phyloP scores from a whole-genome alignment of 2,888 invertebrate genomes.

The Nineta flava region DNA sequence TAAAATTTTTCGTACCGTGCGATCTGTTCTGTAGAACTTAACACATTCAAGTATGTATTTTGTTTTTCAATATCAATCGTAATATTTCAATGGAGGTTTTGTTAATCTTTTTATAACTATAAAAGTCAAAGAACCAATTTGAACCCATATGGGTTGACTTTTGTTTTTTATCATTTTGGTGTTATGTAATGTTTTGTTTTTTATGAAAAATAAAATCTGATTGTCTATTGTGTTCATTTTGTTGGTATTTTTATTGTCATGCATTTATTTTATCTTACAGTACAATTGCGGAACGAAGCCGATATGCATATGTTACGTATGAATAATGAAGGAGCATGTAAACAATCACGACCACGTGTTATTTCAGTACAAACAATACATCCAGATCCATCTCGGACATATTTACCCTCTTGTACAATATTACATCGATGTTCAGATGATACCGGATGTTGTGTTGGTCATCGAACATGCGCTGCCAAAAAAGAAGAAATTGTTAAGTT shows the following conservation, averaged over 20 bases:
- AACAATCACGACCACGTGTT: slow-evolving; percentile 56
- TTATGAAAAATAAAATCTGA: too few species aligned
- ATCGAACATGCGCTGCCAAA: slow-evolving; percentile 62
- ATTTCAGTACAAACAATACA: slow-evolving; percentile 50
- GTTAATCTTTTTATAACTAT: too few species aligned
- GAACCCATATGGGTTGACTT: too few species aligned
- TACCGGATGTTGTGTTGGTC: slow-evolving; percentile 70
- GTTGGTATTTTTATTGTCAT: background rate
- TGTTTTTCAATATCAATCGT: too few species aligned
- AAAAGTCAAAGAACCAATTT: too few species aligned
- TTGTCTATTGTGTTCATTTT: too few species aligned
- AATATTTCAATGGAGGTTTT: too few species aligned
- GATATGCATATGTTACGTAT: slow-evolving; percentile 21
- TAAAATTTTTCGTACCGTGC: too few species aligned
- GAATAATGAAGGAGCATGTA: slow-evolving; percentile 39
- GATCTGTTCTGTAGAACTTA: too few species aligned
- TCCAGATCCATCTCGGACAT: slow-evolving; percentile 53
- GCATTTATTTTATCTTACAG: background rate
- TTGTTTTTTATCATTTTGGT: too few species aligned
- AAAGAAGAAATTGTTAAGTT: slow-evolving; percentile 52
- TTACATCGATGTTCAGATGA: slow-evolving; percentile 77
- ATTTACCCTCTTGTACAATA: slow-evolving; percentile 72
- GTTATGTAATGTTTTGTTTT: too few species aligned
- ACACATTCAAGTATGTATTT: too few species aligned
- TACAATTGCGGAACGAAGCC: slow-evolving; percentile 14